Evolutionary conservation across 2,888 invertebrate genomes (phyloP), one percentile per base, ranked within the genome.

Genomic region (Agrotis clavis): DNA sequence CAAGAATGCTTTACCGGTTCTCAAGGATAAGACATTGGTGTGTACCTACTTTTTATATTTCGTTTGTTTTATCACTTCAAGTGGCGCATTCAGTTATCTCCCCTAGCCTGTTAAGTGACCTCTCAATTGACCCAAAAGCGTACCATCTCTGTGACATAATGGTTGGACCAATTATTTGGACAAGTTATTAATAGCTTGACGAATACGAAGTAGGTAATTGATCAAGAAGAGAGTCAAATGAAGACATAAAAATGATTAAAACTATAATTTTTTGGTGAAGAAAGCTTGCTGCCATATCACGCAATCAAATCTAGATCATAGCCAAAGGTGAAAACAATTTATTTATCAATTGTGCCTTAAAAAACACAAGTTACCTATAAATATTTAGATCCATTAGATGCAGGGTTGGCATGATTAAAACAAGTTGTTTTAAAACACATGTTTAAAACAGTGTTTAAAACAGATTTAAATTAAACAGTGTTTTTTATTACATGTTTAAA

Each of bases 81-180:
- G 85, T 81, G 78, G 81, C 71, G 81, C 74, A 82, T 79, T 79
- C 72, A 79, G 87, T 91, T 94, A 92, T 94, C 92, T 91, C 88
- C 88, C 87, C 85, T 85, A 84, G 80, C 81, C 85, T 82, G 86
- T 84, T 81, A 78, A 83, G 84, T 90, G 93, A 93, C 94, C 94
- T 88, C 83, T 81, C 86, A 93, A 93, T 95, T 95, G 94, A 94
- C 95, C 93, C 84, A 84, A 70, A 84, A 85, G 75, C 88, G 80
- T 89, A 84, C 87, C 88, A 84, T 82, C 84, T 84, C 84, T 84
- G 84, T 91, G 92, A 91, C 91, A 91, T 90, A 91, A 91, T 90
- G 86, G 86, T 84, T 82, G 87, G 82, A 87, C 86, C 75, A 83
- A 83, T 75, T 84, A 75, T 82, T 85, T 66, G 71, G 56, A 45